Evolutionary conservation across 2,113 vertebrate species (phyloP), one percentile per base, ranked within the genome.

Genomic region (Empidonax alnorum): DNA sequence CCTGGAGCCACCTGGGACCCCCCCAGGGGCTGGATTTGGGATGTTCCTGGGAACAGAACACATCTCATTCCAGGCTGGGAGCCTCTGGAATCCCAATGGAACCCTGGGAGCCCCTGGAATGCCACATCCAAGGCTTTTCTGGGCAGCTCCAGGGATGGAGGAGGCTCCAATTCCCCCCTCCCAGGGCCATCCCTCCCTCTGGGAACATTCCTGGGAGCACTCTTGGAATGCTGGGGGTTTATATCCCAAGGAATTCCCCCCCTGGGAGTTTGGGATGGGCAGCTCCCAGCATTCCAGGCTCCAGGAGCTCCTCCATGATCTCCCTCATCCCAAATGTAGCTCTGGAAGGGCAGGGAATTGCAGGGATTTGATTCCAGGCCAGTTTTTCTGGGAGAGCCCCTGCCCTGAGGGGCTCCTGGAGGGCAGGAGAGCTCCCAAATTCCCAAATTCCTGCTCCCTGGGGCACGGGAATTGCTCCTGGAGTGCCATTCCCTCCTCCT

Each of bases 291-390:
- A 95, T 93, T 92, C 76, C 93, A 95, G 95, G 93, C 90, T 93
- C 35, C 53, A 44, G 63, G 88, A 44, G 44, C 44, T 44, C 44
- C 71, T 75, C 39, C 71, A 4, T 96, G 91, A 94, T 79, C 91
- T 96, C 71, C 78, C 72, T 90, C 83, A 74, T 52, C 76, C 91
- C 94, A 97, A 47, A 85, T 95, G 94, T 94, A 95, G 95, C 85
- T 63, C 92, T 83, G 69, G 87, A 68, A 94, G 37, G 82, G 78
- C 42, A 47, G 71, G 74, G 89, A 91, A 37, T 91, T 91, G 9
- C 83, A 94, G 93, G 56, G 23, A 74, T 27, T 91, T 95, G 94
- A 46, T 73, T 59, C 7, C 5, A 23, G 85, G 58, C 87, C 82
- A 84, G 74, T 23, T 85, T 46, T 50, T 79, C 10, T 9, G 18